Evolutionary conservation across 2,888 invertebrate genomes (phyloP).

Genomic region (Agriopis aurantiaria): DNA sequence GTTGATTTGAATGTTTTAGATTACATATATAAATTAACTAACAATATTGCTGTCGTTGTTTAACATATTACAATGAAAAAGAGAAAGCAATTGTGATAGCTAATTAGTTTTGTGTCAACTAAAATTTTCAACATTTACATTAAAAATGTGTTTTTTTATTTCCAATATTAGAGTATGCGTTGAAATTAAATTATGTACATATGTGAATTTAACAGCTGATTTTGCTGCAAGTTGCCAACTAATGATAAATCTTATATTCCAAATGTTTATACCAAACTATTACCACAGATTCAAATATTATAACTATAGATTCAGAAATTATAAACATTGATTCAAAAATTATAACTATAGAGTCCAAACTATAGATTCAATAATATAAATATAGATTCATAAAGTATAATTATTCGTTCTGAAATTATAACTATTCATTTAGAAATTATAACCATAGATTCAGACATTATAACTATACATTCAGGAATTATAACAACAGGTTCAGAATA

Average conservation of each 20-base stretch:
- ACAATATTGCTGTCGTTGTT: neutral
- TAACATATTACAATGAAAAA: neutral
- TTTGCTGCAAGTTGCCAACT: conserved; percentile 7
- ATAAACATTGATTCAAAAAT: neutral
- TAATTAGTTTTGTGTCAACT: neutral
- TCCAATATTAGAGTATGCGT: conserved; percentile 33
- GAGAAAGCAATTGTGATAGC: neutral
- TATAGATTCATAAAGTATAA: neutral
- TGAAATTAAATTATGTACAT: conserved; percentile 13
- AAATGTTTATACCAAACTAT: neutral
- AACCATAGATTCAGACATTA: no score
- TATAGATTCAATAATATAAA: neutral
- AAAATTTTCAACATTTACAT: neutral
- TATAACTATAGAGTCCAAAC: no score
- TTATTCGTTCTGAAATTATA: no score
- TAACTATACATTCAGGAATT: no score
- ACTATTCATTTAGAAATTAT: no score
- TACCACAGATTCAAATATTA: neutral
- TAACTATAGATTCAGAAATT: neutral
- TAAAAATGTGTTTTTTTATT: conserved; percentile 36
- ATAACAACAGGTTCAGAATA: no score
- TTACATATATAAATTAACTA: neutral
- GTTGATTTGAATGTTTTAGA: conserved; percentile 1
- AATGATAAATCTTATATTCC: neutral
- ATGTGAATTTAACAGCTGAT: conserved; percentile 5